Percentiles rank a stretch among this genome's conserved stretches.
These are phyloP conservation scores for Suillia variegata DNA, from an alignment of 2,888 invertebrate genomes.

Conservation along the genomic window DNA sequence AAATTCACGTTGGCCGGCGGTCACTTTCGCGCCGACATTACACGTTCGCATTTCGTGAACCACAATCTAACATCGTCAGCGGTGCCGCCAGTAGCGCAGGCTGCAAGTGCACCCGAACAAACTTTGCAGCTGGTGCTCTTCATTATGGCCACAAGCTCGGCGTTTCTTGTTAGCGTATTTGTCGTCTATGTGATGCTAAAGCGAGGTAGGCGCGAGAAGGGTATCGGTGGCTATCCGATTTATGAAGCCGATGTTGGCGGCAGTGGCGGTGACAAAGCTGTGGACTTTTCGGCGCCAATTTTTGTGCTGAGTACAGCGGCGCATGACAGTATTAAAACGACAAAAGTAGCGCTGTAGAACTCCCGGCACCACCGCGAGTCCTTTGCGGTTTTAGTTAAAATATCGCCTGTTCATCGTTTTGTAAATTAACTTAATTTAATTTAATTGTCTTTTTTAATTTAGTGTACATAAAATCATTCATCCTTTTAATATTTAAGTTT, in stretches of 20 bases:
- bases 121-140: constrained; percentile 77
- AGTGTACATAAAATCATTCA: no score
- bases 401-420: no score
- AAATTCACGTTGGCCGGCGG: constrained; percentile 50
- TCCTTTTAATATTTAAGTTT: no score
- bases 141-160: constrained; percentile 77
- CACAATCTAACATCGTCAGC: constrained; percentile 39
- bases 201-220: constrained; percentile 63
- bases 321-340: constrained; percentile 40
- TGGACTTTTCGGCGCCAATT: constrained; percentile 59
- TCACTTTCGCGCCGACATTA: constrained; percentile 67
- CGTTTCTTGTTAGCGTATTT: constrained; percentile 78
- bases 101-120: constrained; percentile 57
- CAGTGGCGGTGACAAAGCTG: constrained; percentile 44
- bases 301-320: constrained; percentile 55
- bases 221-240: constrained; percentile 36
- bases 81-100: constrained; percentile 44
- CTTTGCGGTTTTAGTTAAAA: no score
- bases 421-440: no score
- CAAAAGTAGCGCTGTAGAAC: constrained; percentile 30
- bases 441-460: no score
- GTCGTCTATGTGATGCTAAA: constrained; percentile 78
- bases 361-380: neutral
- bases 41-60: constrained; percentile 69
- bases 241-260: constrained; percentile 25